Base-by-base conservation (phyloP, 2,113 vertebrate species). In the Oceanites oceanicus region DNA sequence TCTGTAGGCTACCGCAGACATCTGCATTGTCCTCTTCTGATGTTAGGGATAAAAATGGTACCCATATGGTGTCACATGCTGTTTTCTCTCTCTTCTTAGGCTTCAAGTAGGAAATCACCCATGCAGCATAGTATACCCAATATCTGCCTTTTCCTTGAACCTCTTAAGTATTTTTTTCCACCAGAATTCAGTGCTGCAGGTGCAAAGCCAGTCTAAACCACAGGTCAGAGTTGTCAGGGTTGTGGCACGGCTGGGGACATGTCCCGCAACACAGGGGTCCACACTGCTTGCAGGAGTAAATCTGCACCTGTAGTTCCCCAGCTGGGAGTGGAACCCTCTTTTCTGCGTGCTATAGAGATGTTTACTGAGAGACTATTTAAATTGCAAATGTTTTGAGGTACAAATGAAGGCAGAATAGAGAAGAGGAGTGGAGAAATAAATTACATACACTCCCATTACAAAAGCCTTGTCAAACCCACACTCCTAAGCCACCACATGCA, bases 61-160 rank as follows among this genome's bases (percentile, higher is more conserved):
- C 40, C 52, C 2, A 0, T 5, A 7, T 3, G 38, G 4, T 36
- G 36, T 40, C 93, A 56, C 68, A 8, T 0, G 3, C 30, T 59
- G 53, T 22, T 68, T 56, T 56, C 52, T 53, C 61, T 20, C 49
- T 59, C 36, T n/a, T 9, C 23, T 56, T 8, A 13, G 19, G 22
- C 22, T 70, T 63, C 61, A 22, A 12, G 20, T 11, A 38, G 9
- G 27, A 49, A 65, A 40, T 40, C 26, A 5, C 36, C 15, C 8
- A 0, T 16, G 23, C 6, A 65, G 70, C 44, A 44, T 21, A 19
- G 44, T n/a, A 49, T 34, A 67, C 7, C 45, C 9, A 73, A 29
- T 1, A 50, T 7, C 23, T 15, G 83, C 22, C 25, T 55, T 66
- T 52, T 38, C 1, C 74, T 36, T 19, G 18, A 53, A 15, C 6